These are phyloP conservation scores for Apamea anceps DNA, from an alignment of 2,888 invertebrate species.

Conservation along the genomic window DNA sequence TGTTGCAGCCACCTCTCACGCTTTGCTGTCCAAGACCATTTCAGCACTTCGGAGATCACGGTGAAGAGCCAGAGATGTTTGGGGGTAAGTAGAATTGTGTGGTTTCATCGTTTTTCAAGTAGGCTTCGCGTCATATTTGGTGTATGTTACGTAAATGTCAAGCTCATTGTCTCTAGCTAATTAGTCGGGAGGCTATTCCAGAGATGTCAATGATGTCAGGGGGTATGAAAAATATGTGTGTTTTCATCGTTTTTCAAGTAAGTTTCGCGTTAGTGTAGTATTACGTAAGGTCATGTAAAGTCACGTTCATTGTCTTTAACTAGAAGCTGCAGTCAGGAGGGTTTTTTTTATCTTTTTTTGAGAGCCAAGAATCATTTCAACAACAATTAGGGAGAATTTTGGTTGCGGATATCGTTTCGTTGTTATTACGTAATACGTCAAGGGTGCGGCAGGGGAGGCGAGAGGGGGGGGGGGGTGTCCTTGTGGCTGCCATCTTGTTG, in stretches of 20 bases:
- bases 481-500: constrained; percentile 23
- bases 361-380: background rate
- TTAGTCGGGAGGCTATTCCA: background rate
- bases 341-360: background rate
- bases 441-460: background rate
- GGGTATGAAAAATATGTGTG: background rate
- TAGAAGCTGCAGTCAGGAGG: no score
- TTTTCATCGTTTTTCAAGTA: background rate
- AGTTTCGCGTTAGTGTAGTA: background rate
- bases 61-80: background rate
- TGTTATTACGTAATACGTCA: background rate
- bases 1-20: background rate
- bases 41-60: background rate
- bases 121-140: background rate
- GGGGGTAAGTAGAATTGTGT: constrained; percentile 17
- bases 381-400: background rate
- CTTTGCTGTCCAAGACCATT: constrained; percentile 1
- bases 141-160: background rate
- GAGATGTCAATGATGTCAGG: background rate
- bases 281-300: background rate
- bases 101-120: background rate
- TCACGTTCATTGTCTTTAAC: background rate
- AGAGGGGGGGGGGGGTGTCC: no score
- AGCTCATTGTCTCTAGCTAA: background rate
- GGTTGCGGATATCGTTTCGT: background rate